Conservation (phyloP, 2,113 vertebrate species). For the Lutjanus erythropterus region DNA sequence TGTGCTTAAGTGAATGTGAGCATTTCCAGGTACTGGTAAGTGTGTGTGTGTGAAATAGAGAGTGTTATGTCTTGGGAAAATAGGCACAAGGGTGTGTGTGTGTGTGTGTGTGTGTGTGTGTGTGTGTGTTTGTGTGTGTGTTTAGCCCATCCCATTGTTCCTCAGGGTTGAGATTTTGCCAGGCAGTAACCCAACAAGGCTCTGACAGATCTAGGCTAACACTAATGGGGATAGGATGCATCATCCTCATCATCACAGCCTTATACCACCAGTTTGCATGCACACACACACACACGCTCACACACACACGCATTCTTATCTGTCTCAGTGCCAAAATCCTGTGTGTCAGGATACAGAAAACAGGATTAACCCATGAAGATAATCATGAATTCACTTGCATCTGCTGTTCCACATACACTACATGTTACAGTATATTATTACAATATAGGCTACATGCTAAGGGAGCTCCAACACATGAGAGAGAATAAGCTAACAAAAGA, state of each 20-base stretch:
- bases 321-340: slow-evolving; percentile 16
- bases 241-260: slow-evolving; percentile 71
- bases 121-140: slow-evolving; percentile 25
- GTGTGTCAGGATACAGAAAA: slow-evolving; percentile 34
- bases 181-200: slow-evolving; percentile 72
- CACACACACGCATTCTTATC: slow-evolving; percentile 38
- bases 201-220: slow-evolving; percentile 87
- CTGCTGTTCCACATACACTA: slow-evolving; percentile 42
- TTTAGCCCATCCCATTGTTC: slow-evolving; percentile 69
- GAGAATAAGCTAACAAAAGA: slow-evolving; percentile 25
- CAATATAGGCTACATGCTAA: slow-evolving; percentile 45
- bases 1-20: slow-evolving; percentile 27
- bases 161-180: slow-evolving; percentile 73
- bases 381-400: slow-evolving; percentile 61
- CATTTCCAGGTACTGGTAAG: slow-evolving; percentile 37
- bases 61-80: slow-evolving; percentile 33
- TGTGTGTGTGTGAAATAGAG: slow-evolving; percentile 7
- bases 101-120: slow-evolving; percentile 17
- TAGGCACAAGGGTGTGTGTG: slow-evolving; percentile 22
- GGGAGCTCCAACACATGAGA: slow-evolving; percentile 18
- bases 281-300: slow-evolving; percentile 16
- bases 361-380: slow-evolving; percentile 54
- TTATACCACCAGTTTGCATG: slow-evolving; percentile 40
- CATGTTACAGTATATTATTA: slow-evolving; percentile 3
- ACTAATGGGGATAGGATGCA: slow-evolving; percentile 81